Conservation (phyloP, 2,113 vertebrate species). For the Sapayoa aenigma region DNA sequence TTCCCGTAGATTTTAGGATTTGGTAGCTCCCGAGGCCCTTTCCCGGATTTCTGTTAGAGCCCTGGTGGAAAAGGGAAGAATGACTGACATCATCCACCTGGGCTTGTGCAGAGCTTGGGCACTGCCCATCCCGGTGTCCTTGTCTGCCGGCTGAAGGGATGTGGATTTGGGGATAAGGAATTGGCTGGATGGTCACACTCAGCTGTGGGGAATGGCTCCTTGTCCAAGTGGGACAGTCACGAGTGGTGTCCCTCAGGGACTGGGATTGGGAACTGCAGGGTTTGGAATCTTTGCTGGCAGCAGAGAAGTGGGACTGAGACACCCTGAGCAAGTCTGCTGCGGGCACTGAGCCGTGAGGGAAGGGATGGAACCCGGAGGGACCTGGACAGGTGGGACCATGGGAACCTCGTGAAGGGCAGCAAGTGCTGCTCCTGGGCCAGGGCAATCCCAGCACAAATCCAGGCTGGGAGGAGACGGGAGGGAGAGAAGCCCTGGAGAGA, state of each 20-base stretch:
- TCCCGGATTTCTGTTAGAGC: accelerated
- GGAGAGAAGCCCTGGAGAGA: not conserved
- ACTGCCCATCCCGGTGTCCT: not conserved
- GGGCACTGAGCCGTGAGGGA: too few species aligned
- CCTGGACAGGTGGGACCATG: not conserved
- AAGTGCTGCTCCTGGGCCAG: accelerated
- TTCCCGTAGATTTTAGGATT: not conserved
- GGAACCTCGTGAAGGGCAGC: accelerated
- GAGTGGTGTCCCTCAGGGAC: not conserved
- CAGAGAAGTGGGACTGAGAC: too few species aligned
- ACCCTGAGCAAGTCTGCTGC: too few species aligned
- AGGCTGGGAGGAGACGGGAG: accelerated
- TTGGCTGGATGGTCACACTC: not conserved
- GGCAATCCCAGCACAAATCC: not conserved
- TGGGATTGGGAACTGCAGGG: not conserved
- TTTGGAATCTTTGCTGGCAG: too few species aligned
- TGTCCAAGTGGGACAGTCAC: not conserved
- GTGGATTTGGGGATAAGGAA: not conserved
- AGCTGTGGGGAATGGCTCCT: not conserved
- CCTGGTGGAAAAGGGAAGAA: not conserved
- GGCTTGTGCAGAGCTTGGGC: not conserved
- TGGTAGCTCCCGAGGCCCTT: not conserved
- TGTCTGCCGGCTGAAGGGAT: not conserved
- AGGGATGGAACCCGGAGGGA: not conserved
- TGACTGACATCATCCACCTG: accelerated